These are phyloP conservation scores for Ditula angustiorana DNA, from an alignment of 2,888 invertebrate species.

Conservation along the genomic window DNA sequence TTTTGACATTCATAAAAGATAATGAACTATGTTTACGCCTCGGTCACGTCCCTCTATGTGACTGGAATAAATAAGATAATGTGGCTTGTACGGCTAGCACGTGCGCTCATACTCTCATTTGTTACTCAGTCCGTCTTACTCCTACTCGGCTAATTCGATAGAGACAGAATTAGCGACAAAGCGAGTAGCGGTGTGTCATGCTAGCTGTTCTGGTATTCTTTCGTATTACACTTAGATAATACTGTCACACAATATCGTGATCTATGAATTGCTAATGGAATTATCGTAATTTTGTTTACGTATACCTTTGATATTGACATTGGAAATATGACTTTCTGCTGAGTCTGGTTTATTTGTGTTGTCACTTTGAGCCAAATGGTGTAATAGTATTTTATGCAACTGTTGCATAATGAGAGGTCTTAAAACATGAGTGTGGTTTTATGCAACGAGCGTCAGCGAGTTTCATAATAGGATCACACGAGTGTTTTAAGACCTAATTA, in stretches of 20 bases:
- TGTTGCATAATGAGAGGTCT: no score
- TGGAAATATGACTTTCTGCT: background rate
- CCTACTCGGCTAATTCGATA: no score
- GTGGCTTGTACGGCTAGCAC: background rate
- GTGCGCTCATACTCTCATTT: background rate
- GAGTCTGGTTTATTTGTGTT: background rate
- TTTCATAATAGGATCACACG: no score
- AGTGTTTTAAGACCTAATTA: no score
- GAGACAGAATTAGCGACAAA: no score
- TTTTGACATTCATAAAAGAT: slow-evolving; percentile 9
- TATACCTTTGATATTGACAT: background rate
- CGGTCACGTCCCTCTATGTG: slow-evolving; percentile 13
- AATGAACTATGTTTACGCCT: slow-evolving; percentile 3
- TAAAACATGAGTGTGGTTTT: no score
- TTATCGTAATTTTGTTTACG: background rate
- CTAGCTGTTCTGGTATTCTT: no score
- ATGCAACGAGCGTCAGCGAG: no score
- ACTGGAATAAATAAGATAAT: background rate
- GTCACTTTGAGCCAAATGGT: no score
- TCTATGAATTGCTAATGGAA: background rate
- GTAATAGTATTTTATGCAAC: no score
- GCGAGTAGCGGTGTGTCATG: no score
- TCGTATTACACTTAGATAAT: background rate
- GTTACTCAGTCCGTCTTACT: no score
- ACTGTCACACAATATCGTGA: background rate